Percentiles rank a stretch among this genome's conserved stretches.
phyloP scores from a whole-genome alignment of 2,797 vertebrate species.

The Tamandua tetradactyla region DNA sequence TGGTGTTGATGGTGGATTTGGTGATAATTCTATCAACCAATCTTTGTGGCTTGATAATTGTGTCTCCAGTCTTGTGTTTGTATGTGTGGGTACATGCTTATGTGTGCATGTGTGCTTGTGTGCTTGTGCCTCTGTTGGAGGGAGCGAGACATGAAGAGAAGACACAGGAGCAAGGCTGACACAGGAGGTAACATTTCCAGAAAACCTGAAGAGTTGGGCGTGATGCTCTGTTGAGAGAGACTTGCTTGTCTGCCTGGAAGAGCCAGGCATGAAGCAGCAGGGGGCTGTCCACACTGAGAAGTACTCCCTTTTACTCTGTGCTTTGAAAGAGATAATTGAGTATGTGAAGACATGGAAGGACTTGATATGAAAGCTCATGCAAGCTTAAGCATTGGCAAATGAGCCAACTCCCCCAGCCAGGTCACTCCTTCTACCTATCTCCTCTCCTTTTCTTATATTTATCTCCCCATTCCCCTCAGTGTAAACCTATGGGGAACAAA shows the following conservation, averaged over 20 bases:
- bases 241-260: not conserved
- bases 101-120: not conserved
- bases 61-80: not conserved
- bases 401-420: not conserved
- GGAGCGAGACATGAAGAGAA: not conserved
- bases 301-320: not conserved
- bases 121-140: not conserved
- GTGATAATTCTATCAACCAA: not conserved
- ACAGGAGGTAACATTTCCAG: not conserved
- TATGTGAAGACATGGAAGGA: not conserved
- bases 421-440: rapidly evolving
- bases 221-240: not conserved
- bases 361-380: not conserved
- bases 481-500: not conserved
- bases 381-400: not conserved
- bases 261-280: not conserved
- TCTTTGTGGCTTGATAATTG: not conserved
- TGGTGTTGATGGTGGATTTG: not conserved
- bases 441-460: not conserved
- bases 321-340: not conserved
- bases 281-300: not conserved
- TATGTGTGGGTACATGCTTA: no score
- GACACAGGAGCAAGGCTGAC: not conserved
- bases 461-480: not conserved
- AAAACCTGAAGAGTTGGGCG: not conserved